These are phyloP conservation scores for Anguilla anguilla DNA, from an alignment of 2,797 vertebrate species.

Conservation along the genomic window DNA sequence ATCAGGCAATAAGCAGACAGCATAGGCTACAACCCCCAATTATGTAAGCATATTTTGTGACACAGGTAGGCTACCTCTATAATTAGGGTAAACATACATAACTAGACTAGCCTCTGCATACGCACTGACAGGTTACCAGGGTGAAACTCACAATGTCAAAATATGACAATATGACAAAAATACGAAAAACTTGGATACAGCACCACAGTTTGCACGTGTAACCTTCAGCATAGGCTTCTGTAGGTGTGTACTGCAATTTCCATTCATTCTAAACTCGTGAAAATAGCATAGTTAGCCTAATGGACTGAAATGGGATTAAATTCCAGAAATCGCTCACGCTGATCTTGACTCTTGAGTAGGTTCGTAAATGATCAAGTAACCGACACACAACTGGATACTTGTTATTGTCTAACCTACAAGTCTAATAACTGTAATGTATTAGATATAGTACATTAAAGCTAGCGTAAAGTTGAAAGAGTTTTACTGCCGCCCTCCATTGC, in stretches of 20 bases:
- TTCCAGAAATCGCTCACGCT: constrained; percentile 8
- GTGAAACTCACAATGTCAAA: constrained; percentile 37
- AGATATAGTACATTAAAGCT: constrained; percentile 55
- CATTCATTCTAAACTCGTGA: constrained; percentile 9
- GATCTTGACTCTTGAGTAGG: constrained; percentile 12
- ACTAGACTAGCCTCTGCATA: neutral
- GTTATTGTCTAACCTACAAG: constrained; percentile 5
- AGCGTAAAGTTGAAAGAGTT: constrained; percentile 80
- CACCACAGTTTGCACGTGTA: constrained; percentile 1
- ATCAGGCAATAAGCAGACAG: constrained; percentile 1
- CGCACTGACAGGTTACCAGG: constrained; percentile 31
- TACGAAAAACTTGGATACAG: neutral
- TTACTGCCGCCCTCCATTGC: constrained; percentile 68
- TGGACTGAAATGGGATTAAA: constrained; percentile 20
- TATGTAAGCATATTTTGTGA: constrained; percentile 8
- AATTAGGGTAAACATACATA: constrained; percentile 20
- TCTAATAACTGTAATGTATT: constrained; percentile 22
- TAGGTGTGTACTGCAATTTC: neutral
- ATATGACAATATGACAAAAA: constrained; percentile 11
- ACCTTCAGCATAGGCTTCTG: neutral
- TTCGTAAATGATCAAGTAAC: constrained; percentile 7
- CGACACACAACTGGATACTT: constrained; percentile 13
- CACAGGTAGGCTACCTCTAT: neutral
- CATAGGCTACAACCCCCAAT: neutral
- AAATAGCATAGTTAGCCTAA: neutral